These are phyloP conservation scores for Agrilus cyanescens DNA, from an alignment of 2,888 invertebrate species.

Conservation along the genomic window DNA sequence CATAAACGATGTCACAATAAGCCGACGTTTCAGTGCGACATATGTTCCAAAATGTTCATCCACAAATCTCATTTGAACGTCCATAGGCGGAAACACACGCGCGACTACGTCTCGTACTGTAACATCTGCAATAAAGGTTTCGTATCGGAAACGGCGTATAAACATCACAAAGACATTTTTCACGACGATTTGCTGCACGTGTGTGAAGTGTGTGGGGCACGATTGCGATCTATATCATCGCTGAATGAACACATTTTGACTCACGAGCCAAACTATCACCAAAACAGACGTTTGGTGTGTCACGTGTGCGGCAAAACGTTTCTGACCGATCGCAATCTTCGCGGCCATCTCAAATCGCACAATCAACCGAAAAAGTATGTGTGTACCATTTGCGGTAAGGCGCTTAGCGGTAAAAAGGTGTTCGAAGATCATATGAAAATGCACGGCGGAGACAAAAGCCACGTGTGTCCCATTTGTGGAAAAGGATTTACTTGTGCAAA, in stretches of 20 bases:
- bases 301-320: constrained; percentile 37
- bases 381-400: constrained; percentile 31
- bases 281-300: constrained; percentile 27
- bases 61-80: constrained; percentile 48
- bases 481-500: constrained; percentile 18
- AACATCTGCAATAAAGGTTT: constrained; percentile 28
- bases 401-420: constrained; percentile 27
- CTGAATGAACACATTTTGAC: constrained; percentile 23
- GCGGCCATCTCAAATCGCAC: constrained; percentile 26
- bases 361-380: constrained; percentile 21
- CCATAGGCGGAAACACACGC: constrained; percentile 46
- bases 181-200: constrained; percentile 24
- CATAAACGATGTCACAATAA: constrained; percentile 45
- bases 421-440: constrained; percentile 31
- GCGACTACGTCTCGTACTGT: constrained; percentile 28
- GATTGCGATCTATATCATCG: constrained; percentile 31
- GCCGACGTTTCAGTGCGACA: constrained; percentile 44
- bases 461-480: constrained; percentile 16
- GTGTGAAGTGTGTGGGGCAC: constrained; percentile 42
- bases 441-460: constrained; percentile 28
- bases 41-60: constrained; percentile 48
- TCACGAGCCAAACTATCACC: constrained; percentile 21
- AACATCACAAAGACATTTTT: constrained; percentile 22
- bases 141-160: constrained; percentile 22
- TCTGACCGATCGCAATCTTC: constrained; percentile 28